Evolutionary conservation across 2,888 invertebrate genomes (phyloP).

Genomic region (Nemurella pictetii): DNA sequence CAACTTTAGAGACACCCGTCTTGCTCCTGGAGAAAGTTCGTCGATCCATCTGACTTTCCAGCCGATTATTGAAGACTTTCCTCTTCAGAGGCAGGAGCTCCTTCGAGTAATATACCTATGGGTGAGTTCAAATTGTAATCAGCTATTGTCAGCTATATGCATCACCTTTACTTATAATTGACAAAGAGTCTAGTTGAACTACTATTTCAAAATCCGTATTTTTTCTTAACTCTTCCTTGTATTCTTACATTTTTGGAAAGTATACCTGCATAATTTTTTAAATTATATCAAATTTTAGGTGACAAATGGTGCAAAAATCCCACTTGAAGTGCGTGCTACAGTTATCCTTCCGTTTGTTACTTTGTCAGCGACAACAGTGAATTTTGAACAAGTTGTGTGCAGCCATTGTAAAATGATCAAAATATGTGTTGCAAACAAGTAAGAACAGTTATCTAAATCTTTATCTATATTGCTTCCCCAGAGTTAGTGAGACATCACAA

Average conservation of each 20-base stretch:
- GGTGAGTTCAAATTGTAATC: constrained; percentile 50
- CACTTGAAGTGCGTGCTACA: constrained; percentile 59
- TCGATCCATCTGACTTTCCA: constrained; percentile 58
- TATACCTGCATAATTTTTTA: neutral
- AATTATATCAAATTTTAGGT: constrained; percentile 51
- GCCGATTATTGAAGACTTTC: constrained; percentile 55
- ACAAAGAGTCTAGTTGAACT: too few species aligned
- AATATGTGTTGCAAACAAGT: constrained; percentile 58
- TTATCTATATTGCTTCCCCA: too few species aligned
- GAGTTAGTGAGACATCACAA: too few species aligned
- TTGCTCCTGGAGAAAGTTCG: constrained; percentile 57
- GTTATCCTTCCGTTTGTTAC: constrained; percentile 62
- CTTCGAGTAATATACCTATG: constrained; percentile 56
- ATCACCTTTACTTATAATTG: too few species aligned
- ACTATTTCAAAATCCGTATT: too few species aligned
- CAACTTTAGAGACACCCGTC: constrained; percentile 50
- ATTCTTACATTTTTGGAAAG: neutral
- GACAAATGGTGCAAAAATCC: constrained; percentile 61
- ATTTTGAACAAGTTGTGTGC: constrained; percentile 62
- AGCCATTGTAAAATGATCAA: constrained; percentile 61
- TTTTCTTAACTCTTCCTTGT: too few species aligned
- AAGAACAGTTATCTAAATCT: too few species aligned
- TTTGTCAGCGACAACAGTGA: constrained; percentile 53
- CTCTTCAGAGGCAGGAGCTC: constrained; percentile 54
- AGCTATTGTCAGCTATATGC: too few species aligned